Evolutionary conservation across 2,888 invertebrate genomes (phyloP), one percentile per base, ranked within the genome.

Genomic region (Tenthredo distinguenda): DNA sequence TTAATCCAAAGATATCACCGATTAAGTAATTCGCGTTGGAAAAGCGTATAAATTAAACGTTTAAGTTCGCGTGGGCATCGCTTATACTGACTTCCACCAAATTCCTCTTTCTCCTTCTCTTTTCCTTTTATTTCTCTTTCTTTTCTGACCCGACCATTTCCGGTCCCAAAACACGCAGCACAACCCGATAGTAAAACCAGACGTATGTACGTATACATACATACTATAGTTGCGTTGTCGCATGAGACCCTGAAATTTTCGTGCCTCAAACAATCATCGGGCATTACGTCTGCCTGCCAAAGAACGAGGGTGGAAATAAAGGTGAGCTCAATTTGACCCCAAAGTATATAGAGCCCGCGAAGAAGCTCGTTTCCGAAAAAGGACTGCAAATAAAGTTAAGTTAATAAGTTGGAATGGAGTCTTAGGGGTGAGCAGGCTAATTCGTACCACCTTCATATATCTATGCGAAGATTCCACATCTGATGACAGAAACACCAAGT

Each of bases 211-310:
- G 12, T 4, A 10, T 43, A 4, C n/a, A 10, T 74, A 21, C 26
- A 10, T 26, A 12, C 26, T 31, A 26, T 68, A 68, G 68, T 68
- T 34, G 15, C 31, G 43, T n/a, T n/a, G 74, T 43, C 21, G 74
- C 74, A 74, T 26, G 74, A 74, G 43, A 74, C 74, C 43, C 74
- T n/a, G 74, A 74, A 74, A 71, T 71, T 71, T 71, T n/a, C 71
- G 71, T 71, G 71, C 18, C 37, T 34, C 71, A 37, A 71, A 71
- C 71, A 71, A 71, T 71, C 71, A 37, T 37, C 7, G 71, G 40
- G 40, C 37, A 71, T 71, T 71, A 37, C 68, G 31, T 34, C 31
- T 26, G 68, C 4, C 47, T 15, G 47, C 3, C 47, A 15, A 40
- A 76, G 15, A 18, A 47, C 18, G 47, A 15, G 26, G 40, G 47